These are phyloP conservation scores for Nematopogon swammerdamellus DNA, from an alignment of 2,888 invertebrate species.

Conservation along the genomic window DNA sequence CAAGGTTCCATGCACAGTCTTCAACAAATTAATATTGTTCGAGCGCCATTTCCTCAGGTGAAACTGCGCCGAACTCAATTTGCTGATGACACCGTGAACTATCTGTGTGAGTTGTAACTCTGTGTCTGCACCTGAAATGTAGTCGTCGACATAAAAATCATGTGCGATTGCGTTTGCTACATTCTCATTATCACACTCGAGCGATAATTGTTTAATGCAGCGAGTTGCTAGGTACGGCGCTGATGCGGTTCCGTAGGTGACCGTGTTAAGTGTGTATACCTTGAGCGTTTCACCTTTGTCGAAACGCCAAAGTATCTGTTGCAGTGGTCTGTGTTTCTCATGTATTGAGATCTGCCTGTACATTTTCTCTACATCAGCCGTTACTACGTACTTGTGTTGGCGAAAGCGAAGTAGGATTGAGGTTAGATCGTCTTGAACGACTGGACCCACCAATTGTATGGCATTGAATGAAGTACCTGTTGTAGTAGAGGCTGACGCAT, in stretches of 20 bases:
- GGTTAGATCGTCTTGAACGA: constrained; percentile 13
- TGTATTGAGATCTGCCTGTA: constrained; percentile 11
- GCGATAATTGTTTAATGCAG: constrained; percentile 10
- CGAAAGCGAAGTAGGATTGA: constrained; percentile 12
- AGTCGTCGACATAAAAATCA: constrained; percentile 14
- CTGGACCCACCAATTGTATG: constrained; percentile 15
- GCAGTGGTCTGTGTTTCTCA: constrained; percentile 5
- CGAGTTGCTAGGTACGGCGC: constrained; percentile 10
- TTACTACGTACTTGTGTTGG: constrained; percentile 14
- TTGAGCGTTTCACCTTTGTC: constrained; percentile 6
- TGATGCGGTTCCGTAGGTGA: no score
- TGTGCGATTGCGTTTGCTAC: constrained; percentile 6
- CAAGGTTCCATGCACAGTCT: constrained; percentile 2
- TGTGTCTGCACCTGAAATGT: constrained; percentile 9
- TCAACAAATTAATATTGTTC: constrained; percentile 10
- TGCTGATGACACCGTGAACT: constrained; percentile 2
- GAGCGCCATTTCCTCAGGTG: constrained; percentile 12
- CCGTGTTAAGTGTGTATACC: no score
- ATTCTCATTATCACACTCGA: constrained; percentile 8
- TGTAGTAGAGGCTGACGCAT: constrained; percentile 12
- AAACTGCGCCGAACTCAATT: constrained; percentile 10
- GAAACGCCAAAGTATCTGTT: constrained; percentile 11
- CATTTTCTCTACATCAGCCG: constrained; percentile 15
- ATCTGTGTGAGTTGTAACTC: constrained; percentile 6
- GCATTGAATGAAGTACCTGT: constrained; percentile 15